phyloP scores from a whole-genome alignment of 2,113 vertebrate species.

The Chamaetylas fuelleborni region DNA sequence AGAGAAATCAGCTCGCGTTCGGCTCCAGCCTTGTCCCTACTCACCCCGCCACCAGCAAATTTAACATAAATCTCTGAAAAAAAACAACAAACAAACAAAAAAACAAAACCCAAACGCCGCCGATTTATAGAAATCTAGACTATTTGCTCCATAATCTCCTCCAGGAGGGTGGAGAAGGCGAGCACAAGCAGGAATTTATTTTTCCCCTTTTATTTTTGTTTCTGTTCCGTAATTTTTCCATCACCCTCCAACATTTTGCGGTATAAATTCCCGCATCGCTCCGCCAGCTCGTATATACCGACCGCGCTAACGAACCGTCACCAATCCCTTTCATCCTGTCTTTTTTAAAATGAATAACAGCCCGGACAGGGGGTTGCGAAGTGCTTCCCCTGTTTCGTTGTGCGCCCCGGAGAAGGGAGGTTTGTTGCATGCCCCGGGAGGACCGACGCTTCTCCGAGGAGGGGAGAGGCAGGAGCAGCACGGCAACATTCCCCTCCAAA shows the following conservation, averaged over 20 bases:
- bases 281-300: background rate
- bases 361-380: rapidly evolving
- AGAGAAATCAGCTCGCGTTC: conserved; percentile 81
- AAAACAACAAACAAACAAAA: background rate
- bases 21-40: conserved; percentile 61
- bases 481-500: background rate
- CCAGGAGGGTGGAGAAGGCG: background rate
- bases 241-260: background rate
- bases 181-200: background rate
- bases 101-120: background rate
- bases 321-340: background rate
- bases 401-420: background rate
- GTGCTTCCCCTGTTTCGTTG: background rate
- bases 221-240: background rate
- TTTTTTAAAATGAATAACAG: background rate
- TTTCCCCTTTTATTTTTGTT: background rate
- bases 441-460: background rate
- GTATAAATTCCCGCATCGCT: background rate
- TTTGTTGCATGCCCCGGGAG: background rate
- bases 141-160: background rate
- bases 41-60: conserved; percentile 47
- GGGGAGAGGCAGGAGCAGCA: background rate
- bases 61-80: conserved; percentile 17
- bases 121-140: background rate
- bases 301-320: background rate